A percentile compares a stretch with the other conserved stretches of the same genome.
Conservation (phyloP, 2,113 vertebrate species). For the Pteruthius melanotis region DNA sequence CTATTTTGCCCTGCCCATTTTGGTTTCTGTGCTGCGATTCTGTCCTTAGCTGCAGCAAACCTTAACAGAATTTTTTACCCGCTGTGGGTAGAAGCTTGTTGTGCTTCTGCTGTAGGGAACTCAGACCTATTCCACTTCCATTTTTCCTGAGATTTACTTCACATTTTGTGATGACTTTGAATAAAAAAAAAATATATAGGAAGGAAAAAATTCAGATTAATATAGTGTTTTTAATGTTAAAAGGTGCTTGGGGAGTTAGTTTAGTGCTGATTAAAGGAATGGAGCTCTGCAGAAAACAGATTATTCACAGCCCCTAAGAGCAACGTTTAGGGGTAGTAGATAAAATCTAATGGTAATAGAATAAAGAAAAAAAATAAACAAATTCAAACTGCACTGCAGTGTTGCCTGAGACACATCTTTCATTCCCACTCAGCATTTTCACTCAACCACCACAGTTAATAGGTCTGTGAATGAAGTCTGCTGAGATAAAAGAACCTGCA, state of each 20-base stretch:
- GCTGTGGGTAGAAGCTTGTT: neutral
- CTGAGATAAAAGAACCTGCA: neutral
- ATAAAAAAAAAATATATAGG: neutral
- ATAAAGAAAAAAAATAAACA: neutral
- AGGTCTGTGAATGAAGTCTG: neutral
- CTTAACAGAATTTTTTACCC: neutral
- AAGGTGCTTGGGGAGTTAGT: neutral
- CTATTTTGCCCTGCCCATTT: neutral
- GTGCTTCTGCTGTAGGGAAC: neutral
- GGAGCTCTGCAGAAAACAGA: neutral
- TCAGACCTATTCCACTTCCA: neutral
- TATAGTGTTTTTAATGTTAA: neutral
- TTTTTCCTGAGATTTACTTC: neutral
- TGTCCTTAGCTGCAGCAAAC: neutral
- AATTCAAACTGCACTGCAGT: neutral
- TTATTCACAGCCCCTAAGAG: neutral
- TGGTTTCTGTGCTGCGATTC: neutral
- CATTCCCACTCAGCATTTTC: neutral
- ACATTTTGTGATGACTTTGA: neutral
- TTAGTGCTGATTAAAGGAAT: neutral
- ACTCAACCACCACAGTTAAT: neutral
- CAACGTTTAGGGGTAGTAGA: neutral
- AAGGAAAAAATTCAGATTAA: neutral
- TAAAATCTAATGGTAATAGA: neutral
- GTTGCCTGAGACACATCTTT: neutral